These are phyloP conservation scores for Volucella inanis DNA, from an alignment of 2,888 invertebrate species.

Conservation along the genomic window DNA sequence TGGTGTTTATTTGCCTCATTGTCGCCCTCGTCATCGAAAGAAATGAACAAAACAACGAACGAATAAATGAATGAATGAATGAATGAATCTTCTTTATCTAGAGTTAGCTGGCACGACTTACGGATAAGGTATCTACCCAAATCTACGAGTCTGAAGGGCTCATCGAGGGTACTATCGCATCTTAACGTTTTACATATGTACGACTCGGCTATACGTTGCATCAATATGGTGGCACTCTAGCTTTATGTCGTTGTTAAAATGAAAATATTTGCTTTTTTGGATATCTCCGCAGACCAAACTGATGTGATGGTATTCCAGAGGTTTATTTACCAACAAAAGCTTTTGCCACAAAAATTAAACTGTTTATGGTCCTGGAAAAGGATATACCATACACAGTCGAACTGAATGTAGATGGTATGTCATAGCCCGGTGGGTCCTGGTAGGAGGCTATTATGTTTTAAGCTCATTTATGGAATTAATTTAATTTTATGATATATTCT, in stretches of 20 bases:
- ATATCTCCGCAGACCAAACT: neutral
- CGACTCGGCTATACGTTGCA: constrained; percentile 8
- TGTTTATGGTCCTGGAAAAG: constrained; percentile 39
- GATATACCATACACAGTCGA: constrained; percentile 21
- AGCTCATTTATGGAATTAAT: constrained; percentile 64
- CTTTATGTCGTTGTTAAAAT: constrained; percentile 44
- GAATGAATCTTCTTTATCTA: constrained; percentile 50
- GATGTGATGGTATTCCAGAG: constrained; percentile 23
- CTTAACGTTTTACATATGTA: constrained; percentile 38
- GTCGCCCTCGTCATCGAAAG: constrained; percentile 23
- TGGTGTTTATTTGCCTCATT: constrained; percentile 44
- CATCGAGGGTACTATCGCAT: neutral
- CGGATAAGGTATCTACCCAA: neutral
- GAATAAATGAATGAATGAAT: neutral
- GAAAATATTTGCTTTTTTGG: constrained; percentile 39
- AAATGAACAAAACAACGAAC: neutral
- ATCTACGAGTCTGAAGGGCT: neutral
- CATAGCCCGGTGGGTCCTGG: constrained; percentile 6
- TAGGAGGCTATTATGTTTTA: constrained; percentile 51
- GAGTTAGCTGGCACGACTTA: constrained; percentile 30
- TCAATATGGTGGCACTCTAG: constrained; percentile 32
- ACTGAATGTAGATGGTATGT: constrained; percentile 6
- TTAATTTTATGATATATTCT: constrained; percentile 55
- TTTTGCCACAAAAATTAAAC: constrained; percentile 57
- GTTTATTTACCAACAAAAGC: constrained; percentile 50